Base-by-base conservation (phyloP, 1,140 invertebrate species). In the Tetranychus cinnabarinus region DNA sequence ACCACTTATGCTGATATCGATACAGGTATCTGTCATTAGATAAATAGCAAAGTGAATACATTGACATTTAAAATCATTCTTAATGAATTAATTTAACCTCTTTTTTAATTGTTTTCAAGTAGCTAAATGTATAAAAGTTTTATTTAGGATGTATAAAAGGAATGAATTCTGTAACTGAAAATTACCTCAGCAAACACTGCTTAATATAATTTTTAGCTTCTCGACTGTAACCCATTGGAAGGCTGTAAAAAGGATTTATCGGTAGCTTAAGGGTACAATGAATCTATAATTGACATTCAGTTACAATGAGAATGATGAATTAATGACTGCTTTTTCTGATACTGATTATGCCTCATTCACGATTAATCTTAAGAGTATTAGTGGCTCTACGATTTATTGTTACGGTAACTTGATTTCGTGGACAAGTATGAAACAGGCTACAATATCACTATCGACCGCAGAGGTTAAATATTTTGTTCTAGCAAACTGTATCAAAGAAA, bases 271-370 rank as follows among this genome's bases (percentile, higher is more conserved):
- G 59, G 67, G 65, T 0, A 70, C 66, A 34, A 23, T 47, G 50
- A 15, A 65, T 59, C 54, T 59, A 33, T 66, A 65, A 8, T 37
- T 71, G 2, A 4, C 3, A 23, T 23, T 61, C 2, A 45, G 8
- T 33, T 2, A n/a, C 4, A 31, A 42, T n/a, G 33, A 55, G 3
- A 34, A 6, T n/a, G 31, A 42, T 31, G 23, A 12, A 39, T n/a
- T 12, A 1, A 3, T 61, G 10, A 39, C 59, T 39, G 60, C 35
- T 23, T 61, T 59, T 35, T n/a, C n/a, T 6, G 60, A 61, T 47
- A 67, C 74, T 3, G 71, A 72, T 63, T 71, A 62, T 65, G 71
- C 66, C 1, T 66, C 63, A n/a, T 67, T 67, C 64, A 8, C n/a
- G 2, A 39, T 56, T 4, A 61, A 62, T 52, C 61, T 70, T 15